A percentile compares a stretch with the other conserved stretches of the same genome.
These are phyloP conservation scores for Anthoscopus minutus DNA, from an alignment of 2,113 vertebrate genomes.

Conservation along the genomic window DNA sequence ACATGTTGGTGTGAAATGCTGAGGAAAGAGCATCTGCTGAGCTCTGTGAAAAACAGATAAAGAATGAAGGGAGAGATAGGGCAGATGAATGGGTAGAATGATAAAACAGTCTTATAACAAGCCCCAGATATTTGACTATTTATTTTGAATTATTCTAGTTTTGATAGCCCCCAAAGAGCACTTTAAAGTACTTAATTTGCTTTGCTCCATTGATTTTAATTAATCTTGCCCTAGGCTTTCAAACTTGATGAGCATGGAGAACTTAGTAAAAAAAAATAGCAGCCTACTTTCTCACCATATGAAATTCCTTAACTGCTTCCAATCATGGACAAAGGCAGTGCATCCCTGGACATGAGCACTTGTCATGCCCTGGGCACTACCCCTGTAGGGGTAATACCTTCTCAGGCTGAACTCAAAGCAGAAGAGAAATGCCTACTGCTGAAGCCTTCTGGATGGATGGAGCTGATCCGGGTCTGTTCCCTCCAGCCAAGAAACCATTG, in stretches of 20 bases:
- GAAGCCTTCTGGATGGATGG: neutral
- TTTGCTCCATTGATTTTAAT: slow-evolving; percentile 68
- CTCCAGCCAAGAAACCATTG: accelerated
- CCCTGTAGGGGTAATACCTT: neutral
- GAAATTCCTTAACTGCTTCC: neutral
- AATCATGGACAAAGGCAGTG: accelerated
- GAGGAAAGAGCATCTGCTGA: slow-evolving; percentile 14
- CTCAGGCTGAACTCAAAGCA: neutral
- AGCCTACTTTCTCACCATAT: neutral
- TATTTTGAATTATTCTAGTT: slow-evolving; percentile 55
- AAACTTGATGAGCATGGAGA: slow-evolving; percentile 32
- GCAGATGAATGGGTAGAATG: neutral
- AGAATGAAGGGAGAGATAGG: neutral
- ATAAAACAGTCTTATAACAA: slow-evolving; percentile 42
- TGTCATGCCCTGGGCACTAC: neutral
- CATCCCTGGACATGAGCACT: neutral
- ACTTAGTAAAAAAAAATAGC: neutral
- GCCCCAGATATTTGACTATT: slow-evolving; percentile 49
- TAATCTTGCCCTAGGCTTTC: slow-evolving; percentile 60
- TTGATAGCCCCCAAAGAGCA: slow-evolving; percentile 55
- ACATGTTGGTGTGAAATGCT: neutral
- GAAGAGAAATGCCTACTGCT: neutral
- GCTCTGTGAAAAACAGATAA: slow-evolving; percentile 5
- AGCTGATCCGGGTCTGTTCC: neutral
- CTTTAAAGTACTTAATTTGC: slow-evolving; percentile 60